Evolutionary conservation across 2,113 vertebrate genomes (phyloP).

Genomic region (Scortum barcoo): DNA sequence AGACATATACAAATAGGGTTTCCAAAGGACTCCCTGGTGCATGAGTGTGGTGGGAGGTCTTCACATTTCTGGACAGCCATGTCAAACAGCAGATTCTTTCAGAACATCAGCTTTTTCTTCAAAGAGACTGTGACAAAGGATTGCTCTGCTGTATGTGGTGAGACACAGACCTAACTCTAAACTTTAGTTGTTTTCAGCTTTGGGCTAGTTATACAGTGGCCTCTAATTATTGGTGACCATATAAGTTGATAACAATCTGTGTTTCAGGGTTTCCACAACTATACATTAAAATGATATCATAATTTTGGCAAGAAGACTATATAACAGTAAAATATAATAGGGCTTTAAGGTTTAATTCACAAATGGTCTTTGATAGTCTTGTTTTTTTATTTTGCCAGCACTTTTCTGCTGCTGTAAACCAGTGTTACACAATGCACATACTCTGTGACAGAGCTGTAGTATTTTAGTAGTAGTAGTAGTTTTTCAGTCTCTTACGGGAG

Average conservation of each 20-base stretch:
- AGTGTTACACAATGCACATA: background rate
- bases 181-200: background rate
- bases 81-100: background rate
- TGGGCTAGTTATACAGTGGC: background rate
- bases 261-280: too few species aligned
- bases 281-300: too few species aligned
- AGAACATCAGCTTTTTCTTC: background rate
- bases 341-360: too few species aligned
- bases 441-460: background rate
- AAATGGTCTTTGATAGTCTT: too few species aligned
- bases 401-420: background rate
- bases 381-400: too few species aligned
- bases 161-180: background rate
- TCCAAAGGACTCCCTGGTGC: background rate
- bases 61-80: constrained; percentile 12
- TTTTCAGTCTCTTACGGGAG: background rate
- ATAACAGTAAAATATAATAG: too few species aligned
- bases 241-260: too few species aligned
- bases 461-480: too few species aligned
- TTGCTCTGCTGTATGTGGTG: background rate
- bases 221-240: background rate
- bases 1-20: constrained; percentile 22
- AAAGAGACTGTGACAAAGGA: background rate
- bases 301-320: too few species aligned
- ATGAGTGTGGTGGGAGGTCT: background rate